Evolutionary conservation across 2,888 invertebrate species (phyloP), one percentile per base, ranked within the genome.

Genomic region (Seira sanloemensis): DNA sequence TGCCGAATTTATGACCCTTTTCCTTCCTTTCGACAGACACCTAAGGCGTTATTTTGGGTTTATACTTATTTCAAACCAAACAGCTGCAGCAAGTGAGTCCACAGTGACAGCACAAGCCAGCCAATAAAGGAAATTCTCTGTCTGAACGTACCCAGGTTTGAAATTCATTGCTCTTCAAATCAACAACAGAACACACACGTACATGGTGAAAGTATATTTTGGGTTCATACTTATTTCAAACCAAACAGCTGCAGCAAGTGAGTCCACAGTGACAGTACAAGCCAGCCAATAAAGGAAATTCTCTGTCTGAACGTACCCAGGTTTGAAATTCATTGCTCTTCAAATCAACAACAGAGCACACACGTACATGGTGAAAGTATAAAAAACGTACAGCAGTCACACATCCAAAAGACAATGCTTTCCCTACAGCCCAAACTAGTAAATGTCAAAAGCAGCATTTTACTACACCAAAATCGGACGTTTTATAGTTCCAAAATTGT

Each of bases 1-100:
- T 81, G 75, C 75, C 69, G 81, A 69, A 81, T 81, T 82, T 82
- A 82, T 82, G 82, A 72, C 72, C 76, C 50, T 65, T 78, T 72
- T 73, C 69, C 71, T 75, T 81, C 75, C 65, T 69, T 75, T 69
- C 75, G 81, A 81, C 81, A 81, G 69, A 66, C 75, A 75, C 75
- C 81, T 75, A 75, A 80, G 80, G 80, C 67, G 68, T 74, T 74
- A 80, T 80, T 74, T 68, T 80, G 80, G 74, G 50, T 2, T 18
- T 50, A 50, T 50, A 50, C n/a, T 50, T 50, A 50, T 50, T 50
- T 50, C n/a, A 50, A n/a, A 12, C 50, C 50, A 50, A 2, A n/a
- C n/a, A 2, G 50, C 16, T 50, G n/a, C 50, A 50, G 50, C 16
- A n/a, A n/a, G n/a, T n/a, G n/a, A n/a, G n/a, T n/a, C n/a, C n/a